These are phyloP conservation scores for Trematomus loennbergii DNA, from an alignment of 2,113 vertebrate species.

Conservation along the genomic window DNA sequence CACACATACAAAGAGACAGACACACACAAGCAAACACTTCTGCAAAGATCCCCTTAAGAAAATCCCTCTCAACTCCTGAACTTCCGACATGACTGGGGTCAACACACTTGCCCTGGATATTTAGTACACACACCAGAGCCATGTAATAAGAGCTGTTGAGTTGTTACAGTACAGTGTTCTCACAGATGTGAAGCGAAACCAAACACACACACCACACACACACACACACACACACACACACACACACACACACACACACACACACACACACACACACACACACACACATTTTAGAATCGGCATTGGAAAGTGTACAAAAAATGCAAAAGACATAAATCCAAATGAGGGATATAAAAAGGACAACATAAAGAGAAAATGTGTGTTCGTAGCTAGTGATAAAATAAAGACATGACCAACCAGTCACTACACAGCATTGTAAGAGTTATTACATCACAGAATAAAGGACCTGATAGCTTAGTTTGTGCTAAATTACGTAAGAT, in stretches of 20 bases:
- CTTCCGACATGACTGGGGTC: slow-evolving; percentile 85
- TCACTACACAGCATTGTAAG: neutral
- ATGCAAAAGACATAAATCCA: neutral
- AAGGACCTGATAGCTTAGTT: too few species aligned
- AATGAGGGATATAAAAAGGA: neutral
- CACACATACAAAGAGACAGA: slow-evolving; percentile 34
- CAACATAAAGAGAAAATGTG: neutral
- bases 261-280: too few species aligned
- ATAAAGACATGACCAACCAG: neutral
- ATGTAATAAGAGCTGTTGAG: slow-evolving; percentile 65
- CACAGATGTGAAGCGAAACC: too few species aligned
- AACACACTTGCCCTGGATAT: slow-evolving; percentile 70
- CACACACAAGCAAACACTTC: slow-evolving; percentile 73
- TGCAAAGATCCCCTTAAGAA: slow-evolving; percentile 73
- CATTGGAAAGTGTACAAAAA: neutral
- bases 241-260: too few species aligned
- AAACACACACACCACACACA: slow-evolving; percentile 13
- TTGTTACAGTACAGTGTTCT: slow-evolving; percentile 37
- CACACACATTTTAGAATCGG: neutral
- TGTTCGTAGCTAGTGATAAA: neutral
- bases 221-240: too few species aligned
- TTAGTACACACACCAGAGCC: slow-evolving; percentile 63
- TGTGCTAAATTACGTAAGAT: too few species aligned
- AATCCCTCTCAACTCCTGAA: slow-evolving; percentile 86
- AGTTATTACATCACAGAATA: too few species aligned